Evolutionary conservation across 2,797 vertebrate genomes (phyloP).

Genomic region (Crocidura indochinensis): DNA sequence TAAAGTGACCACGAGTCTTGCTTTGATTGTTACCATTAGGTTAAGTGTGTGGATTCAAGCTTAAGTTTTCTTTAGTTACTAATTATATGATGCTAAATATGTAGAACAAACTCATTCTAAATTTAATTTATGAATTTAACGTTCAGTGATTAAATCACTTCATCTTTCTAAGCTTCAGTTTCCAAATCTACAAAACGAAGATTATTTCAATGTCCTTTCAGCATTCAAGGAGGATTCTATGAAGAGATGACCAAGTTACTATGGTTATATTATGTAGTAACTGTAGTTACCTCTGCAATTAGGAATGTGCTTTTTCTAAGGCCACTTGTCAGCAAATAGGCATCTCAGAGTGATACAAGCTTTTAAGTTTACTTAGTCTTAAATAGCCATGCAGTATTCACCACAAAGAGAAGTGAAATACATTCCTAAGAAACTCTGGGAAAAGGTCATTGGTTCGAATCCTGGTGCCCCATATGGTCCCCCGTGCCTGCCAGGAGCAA

Average conservation of each 20-base stretch:
- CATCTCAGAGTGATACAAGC: neutral
- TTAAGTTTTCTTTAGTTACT: conserved; percentile 60
- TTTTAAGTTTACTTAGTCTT: neutral
- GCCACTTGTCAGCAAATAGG: neutral
- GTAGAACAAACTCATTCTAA: conserved; percentile 63
- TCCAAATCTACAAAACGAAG: conserved; percentile 65
- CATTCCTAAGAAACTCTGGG: neutral
- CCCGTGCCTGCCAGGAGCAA: no score
- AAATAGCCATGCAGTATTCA: conserved; percentile 40
- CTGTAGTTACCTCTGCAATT: conserved; percentile 42
- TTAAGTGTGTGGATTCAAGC: conserved; percentile 53
- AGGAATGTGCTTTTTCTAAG: conserved; percentile 44
- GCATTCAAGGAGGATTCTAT: conserved; percentile 48
- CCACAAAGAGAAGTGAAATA: conserved; percentile 44
- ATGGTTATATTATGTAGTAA: neutral
- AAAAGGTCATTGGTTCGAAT: conserved; percentile 23
- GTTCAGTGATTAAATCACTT: conserved; percentile 64
- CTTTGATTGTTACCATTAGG: conserved; percentile 57
- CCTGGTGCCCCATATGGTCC: no score
- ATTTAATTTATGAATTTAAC: conserved; percentile 53
- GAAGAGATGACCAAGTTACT: neutral
- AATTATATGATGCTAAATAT: conserved; percentile 7
- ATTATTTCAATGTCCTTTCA: conserved; percentile 62
- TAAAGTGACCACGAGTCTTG: conserved; percentile 15
- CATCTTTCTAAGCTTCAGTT: conserved; percentile 43